Evolutionary conservation across 2,797 vertebrate species (phyloP).

Genomic region (Salmo trutta): DNA sequence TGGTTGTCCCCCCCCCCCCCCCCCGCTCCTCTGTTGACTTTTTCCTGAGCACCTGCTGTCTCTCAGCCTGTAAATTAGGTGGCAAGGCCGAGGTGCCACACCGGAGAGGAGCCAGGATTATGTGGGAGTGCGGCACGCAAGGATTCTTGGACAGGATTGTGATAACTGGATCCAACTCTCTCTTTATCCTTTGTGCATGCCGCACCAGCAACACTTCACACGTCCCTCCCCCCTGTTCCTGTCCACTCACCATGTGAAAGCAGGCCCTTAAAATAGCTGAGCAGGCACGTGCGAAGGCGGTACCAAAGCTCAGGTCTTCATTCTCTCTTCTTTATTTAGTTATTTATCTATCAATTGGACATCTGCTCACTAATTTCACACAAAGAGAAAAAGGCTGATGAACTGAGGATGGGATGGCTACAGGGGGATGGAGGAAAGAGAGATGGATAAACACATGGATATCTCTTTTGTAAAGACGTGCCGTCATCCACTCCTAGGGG

Average conservation of each 20-base stretch:
- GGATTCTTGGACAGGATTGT: slow-evolving; percentile 58
- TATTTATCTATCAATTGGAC: slow-evolving; percentile 43
- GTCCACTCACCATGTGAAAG: slow-evolving; percentile 4
- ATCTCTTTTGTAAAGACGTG: slow-evolving; percentile 9
- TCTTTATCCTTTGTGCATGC: slow-evolving; percentile 29
- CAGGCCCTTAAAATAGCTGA: slow-evolving; percentile 40
- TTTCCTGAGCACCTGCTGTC: slow-evolving; percentile 66
- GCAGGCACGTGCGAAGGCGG: slow-evolving; percentile 38
- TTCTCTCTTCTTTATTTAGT: slow-evolving; percentile 34
- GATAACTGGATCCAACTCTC: slow-evolving; percentile 52
- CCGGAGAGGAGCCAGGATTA: slow-evolving; percentile 45
- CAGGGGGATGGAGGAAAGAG: background rate
- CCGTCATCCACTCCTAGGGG: background rate
- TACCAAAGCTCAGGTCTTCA: slow-evolving; percentile 38
- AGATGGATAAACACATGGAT: background rate
- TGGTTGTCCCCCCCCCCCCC: slow-evolving; percentile 24
- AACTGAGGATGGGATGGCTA: slow-evolving; percentile 27
- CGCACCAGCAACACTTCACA: slow-evolving; percentile 31
- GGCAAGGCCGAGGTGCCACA: slow-evolving; percentile 43
- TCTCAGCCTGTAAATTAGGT: slow-evolving; percentile 66
- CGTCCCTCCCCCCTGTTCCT: background rate
- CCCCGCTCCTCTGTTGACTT: slow-evolving; percentile 61
- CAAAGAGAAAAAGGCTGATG: slow-evolving; percentile 22
- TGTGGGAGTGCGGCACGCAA: slow-evolving; percentile 48
- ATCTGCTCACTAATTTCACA: slow-evolving; percentile 51